Evolutionary conservation across 2,888 invertebrate genomes (phyloP), one percentile per base, ranked within the genome.

Genomic region (Dicyrtomina minuta): DNA sequence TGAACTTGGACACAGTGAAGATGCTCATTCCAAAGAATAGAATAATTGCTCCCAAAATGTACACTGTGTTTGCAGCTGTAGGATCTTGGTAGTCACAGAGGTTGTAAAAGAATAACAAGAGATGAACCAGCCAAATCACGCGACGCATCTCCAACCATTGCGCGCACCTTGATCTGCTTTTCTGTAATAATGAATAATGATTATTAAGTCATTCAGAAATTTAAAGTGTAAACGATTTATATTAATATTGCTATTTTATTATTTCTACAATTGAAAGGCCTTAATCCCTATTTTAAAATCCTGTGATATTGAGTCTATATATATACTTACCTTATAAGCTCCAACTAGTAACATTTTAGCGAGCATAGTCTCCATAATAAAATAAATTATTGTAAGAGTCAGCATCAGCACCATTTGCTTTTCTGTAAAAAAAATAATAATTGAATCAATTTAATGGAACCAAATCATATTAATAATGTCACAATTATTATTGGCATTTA

Each of bases 321-420:
- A 22, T 22, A 56, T 12, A 56, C 17, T 64, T 51, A 53, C 53
- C 33, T 44, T 66, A 58, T 20, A 24, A 3, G 58, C 56, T 6
- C 66, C 66, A 26, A 66, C 20, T 20, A 56, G 33, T 10, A 66
- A 33, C 1, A 58, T 46, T 26, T 66, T 66, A 15, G 66, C 66
- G 5, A 58, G 17, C 58, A 66, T 56, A 2, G 58, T n/a, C 43
- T 66, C 66, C 56, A 66, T 8, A 12, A 66, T n/a, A 27, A 66
- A 66, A 24, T 58, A 66, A 10, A 39, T 56, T 12, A 58, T 24
- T 3, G 58, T 46, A 1, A 66, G 17, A n/a, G 66, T 66, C 15
- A 66, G 56, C 46, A 66, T 24, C 66, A 56, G 24, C 15, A 66
- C 56, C n/a, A 58, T 20, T 26, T 66, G 66, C 20, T 66, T 66